Conservation (phyloP, 1,140 invertebrate genomes). For the Hirudo medicinalis region DNA sequence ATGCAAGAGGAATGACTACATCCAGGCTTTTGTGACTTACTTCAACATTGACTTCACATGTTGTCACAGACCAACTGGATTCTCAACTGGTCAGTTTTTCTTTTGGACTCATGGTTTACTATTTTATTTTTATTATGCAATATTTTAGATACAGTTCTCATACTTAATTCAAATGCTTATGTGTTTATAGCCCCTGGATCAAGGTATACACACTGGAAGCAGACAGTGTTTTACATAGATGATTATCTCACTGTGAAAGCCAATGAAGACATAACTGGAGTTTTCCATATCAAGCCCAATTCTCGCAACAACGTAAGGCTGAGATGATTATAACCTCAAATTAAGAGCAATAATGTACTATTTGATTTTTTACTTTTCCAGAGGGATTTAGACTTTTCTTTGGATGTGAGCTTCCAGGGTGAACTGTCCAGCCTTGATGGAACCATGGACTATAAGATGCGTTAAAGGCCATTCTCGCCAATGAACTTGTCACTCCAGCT, state of each 20-base stretch:
- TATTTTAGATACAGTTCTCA: neutral
- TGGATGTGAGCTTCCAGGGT: conserved; percentile 85
- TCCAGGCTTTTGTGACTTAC: conserved; percentile 93
- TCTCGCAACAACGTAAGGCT: conserved; percentile 69
- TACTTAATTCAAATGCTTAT: neutral
- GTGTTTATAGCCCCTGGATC: conserved; percentile 63
- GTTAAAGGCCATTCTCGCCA: conserved; percentile 48
- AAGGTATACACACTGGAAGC: conserved; percentile 98
- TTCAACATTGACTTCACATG: conserved; percentile 99
- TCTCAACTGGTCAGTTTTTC: conserved; percentile 63
- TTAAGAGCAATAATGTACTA: neutral
- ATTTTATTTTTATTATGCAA: conserved; percentile 1
- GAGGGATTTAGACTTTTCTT: conserved; percentile 87
- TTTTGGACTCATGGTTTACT: neutral
- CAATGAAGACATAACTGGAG: conserved; percentile 77
- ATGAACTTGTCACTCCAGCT: too few species aligned
- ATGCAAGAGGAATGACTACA: conserved; percentile 83
- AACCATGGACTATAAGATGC: conserved; percentile 87
- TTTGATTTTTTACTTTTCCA: conserved; percentile 25
- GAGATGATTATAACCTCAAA: neutral
- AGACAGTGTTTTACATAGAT: conserved; percentile 96
- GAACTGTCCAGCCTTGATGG: conserved; percentile 79
- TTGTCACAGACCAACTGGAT: conserved; percentile 95
- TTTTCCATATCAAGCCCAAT: conserved; percentile 86
- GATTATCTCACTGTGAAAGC: conserved; percentile 89